These are phyloP conservation scores for Tinamus guttatus DNA, from an alignment of 2,113 vertebrate species.

Conservation along the genomic window DNA sequence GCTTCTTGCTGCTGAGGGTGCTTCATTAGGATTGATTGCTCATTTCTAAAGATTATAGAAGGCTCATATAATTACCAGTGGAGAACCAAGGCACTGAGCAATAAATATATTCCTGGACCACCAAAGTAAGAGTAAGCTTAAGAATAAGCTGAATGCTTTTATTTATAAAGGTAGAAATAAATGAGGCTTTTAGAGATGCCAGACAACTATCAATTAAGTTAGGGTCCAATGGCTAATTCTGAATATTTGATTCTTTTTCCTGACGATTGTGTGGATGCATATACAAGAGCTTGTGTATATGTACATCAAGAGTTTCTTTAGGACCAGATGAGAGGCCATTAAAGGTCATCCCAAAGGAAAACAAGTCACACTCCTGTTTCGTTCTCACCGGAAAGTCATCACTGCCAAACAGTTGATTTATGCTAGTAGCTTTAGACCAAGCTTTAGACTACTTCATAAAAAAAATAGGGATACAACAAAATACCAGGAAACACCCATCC, in stretches of 20 bases:
- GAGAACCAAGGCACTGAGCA: background rate
- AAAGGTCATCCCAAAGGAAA: background rate
- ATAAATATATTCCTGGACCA: background rate
- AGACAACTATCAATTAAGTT: background rate
- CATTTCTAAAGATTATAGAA: constrained; percentile 57
- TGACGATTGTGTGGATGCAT: background rate
- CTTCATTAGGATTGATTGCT: constrained; percentile 72
- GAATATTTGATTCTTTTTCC: background rate
- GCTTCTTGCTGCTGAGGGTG: constrained; percentile 45
- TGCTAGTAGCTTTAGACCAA: background rate
- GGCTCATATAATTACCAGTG: constrained; percentile 32
- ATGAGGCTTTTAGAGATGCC: background rate
- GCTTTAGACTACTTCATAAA: background rate
- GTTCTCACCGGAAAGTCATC: background rate
- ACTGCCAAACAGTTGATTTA: background rate
- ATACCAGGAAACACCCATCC: background rate
- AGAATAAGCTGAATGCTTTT: background rate
- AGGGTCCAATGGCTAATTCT: background rate
- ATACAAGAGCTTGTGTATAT: background rate
- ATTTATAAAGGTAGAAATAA: background rate
- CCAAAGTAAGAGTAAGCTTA: background rate
- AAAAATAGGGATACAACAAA: background rate
- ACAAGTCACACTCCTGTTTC: background rate
- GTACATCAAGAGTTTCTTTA: background rate
- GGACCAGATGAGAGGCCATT: background rate